Evolutionary conservation across 2,888 invertebrate genomes (phyloP).

Genomic region (Tipula vernalis): DNA sequence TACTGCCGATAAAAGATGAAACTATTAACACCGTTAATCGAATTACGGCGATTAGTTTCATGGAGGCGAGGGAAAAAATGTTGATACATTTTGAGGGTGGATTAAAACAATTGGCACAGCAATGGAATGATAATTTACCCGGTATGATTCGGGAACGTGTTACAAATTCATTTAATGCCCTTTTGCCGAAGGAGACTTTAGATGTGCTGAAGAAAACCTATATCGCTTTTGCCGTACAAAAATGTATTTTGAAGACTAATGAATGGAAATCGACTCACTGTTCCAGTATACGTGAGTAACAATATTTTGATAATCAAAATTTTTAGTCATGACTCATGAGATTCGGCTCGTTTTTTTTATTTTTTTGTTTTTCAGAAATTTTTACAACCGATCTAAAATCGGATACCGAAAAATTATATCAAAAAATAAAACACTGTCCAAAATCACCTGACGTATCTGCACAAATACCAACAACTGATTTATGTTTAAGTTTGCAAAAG

Average conservation of each 20-base stretch:
- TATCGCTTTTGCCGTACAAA: constrained; percentile 37
- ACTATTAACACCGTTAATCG: constrained; percentile 26
- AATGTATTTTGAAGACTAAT: constrained; percentile 38
- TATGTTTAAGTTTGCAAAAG: not conserved
- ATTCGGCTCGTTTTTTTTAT: not conserved
- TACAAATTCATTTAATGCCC: constrained; percentile 30
- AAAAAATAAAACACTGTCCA: not conserved
- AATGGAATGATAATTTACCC: constrained; percentile 25
- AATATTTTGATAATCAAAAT: not conserved
- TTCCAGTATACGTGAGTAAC: constrained; percentile 19
- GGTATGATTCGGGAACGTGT: constrained; percentile 26
- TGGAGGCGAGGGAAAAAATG: constrained; percentile 10
- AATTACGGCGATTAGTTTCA: constrained; percentile 16
- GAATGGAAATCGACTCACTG: constrained; percentile 45
- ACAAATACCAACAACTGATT: not conserved
- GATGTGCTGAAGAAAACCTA: constrained; percentile 39
- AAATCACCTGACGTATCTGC: not conserved
- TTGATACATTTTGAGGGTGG: constrained; percentile 19
- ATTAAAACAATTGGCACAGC: constrained; percentile 19
- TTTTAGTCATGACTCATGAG: not conserved
- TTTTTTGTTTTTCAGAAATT: not conserved
- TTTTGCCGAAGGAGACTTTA: constrained; percentile 42
- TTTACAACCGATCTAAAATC: not conserved
- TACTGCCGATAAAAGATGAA: constrained; percentile 34
- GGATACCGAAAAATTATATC: not conserved